Base-by-base conservation (phyloP, 2,888 invertebrate species). In the Thera obeliscata region DNA sequence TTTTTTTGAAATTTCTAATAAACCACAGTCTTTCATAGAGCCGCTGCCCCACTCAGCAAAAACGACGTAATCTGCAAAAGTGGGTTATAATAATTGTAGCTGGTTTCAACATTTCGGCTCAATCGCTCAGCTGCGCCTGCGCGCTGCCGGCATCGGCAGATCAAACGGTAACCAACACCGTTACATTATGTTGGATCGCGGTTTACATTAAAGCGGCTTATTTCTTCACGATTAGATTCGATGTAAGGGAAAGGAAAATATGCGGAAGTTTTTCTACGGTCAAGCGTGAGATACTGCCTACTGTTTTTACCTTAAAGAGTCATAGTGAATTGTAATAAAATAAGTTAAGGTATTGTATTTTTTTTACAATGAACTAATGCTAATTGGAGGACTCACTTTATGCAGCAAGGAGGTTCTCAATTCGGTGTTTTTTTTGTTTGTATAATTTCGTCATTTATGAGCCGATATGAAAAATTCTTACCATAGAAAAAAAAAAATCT, bases 11-110 rank as follows among this genome's bases (percentile, higher is more conserved):
- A 41, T 41, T 41, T 46, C 3, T 12, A 59, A 59, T 8, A 46
- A 35, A n/a, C 5, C 38, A 48, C 55, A 62, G 9, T n/a, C 35
- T 5, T 41, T 38, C n/a, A 38, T 38, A 56, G 36, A 36, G 36
- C 9, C 55, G 48, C 54, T 61, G 55, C 60, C 59, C 48, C 52
- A 58, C 54, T 58, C 48, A 43, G 56, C 48, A 61, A 56, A 64
- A 49, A 46, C 63, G 67, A 85, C 84, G 87, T 87, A 87, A 88
- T 65, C 84, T 79, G 75, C 73, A 78, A 75, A 76, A 77, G 76
- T 87, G 75, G 87, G 87, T 84, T 86, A 83, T 76, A 80, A 85
- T 85, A 85, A 84, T 84, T 80, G 81, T 79, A 77, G 78, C 80
- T 70, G 75, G 80, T 88, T 89, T 89, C 87, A 79, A 85, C 86